Evolutionary conservation across 2,113 vertebrate genomes (phyloP).

Genomic region (Indicator maculatus): DNA sequence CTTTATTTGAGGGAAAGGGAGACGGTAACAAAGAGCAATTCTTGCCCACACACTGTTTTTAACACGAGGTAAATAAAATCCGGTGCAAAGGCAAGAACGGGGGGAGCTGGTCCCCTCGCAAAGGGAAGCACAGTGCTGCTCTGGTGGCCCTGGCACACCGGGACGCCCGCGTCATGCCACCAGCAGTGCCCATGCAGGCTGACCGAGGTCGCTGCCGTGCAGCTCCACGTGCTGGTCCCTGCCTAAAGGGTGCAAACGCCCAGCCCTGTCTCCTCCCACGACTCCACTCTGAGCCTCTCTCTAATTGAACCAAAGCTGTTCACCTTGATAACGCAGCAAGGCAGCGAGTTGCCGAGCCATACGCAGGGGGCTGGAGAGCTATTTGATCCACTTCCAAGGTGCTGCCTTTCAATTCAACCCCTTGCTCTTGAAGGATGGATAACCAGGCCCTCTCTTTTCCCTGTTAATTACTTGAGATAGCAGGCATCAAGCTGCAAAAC

Average conservation of each 20-base stretch:
- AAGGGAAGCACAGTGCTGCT: not conserved
- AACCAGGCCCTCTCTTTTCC: slow-evolving; percentile 65
- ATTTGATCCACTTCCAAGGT: slow-evolving; percentile 66
- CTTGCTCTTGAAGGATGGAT: slow-evolving; percentile 68
- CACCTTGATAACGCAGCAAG: slow-evolving; percentile 60
- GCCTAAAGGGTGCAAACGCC: slow-evolving; percentile 18
- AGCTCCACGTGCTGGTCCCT: not conserved
- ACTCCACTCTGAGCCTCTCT: not conserved
- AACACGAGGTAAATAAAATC: not conserved
- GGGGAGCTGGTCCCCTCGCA: not conserved
- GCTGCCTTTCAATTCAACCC: slow-evolving; percentile 66
- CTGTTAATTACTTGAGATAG: slow-evolving; percentile 59
- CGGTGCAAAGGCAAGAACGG: not conserved
- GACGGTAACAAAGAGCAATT: not conserved
- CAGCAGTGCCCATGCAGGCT: not conserved
- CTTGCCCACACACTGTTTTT: not conserved
- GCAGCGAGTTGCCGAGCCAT: slow-evolving; percentile 39
- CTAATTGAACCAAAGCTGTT: slow-evolving; percentile 58
- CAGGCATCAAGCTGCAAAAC: slow-evolving; percentile 3
- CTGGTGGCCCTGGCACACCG: not conserved
- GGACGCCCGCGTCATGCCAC: not conserved
- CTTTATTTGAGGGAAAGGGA: not conserved
- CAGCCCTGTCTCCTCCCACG: slow-evolving; percentile 34
- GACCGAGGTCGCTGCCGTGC: not conserved
- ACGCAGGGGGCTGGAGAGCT: slow-evolving; percentile 35